Percentiles rank a stretch among this genome's conserved stretches.
These are phyloP conservation scores for Mesaphorura yosii DNA, from an alignment of 1,140 invertebrate species.

Conservation along the genomic window DNA sequence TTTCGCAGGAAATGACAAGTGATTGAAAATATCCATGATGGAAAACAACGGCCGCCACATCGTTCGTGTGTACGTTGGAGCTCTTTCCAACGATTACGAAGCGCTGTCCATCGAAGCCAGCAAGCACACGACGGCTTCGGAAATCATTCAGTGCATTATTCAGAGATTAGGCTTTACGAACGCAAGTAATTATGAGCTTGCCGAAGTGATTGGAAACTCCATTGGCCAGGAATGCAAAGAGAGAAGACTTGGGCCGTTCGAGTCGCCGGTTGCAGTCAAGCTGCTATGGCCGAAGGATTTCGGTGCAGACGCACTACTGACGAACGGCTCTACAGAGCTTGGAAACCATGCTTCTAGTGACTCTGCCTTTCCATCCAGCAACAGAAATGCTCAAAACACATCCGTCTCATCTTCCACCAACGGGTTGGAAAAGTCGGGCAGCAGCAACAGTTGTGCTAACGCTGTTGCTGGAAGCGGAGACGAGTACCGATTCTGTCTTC, in stretches of 20 bases:
- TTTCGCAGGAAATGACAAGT: no score
- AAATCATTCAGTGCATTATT: conserved; percentile 76
- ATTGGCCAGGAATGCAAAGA: conserved; percentile 83
- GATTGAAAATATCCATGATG: conserved; percentile 11
- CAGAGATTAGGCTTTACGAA: conserved; percentile 58
- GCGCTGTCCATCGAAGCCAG: conserved; percentile 74
- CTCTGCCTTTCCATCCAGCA: neutral
- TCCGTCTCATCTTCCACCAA: conserved; percentile 1
- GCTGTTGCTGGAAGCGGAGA: conserved; percentile 27
- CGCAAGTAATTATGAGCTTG: conserved; percentile 67
- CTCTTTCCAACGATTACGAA: conserved; percentile 76
- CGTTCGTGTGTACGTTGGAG: conserved; percentile 77
- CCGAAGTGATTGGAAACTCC: conserved; percentile 74
- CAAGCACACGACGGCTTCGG: conserved; percentile 76
- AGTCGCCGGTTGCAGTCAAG: conserved; percentile 85
- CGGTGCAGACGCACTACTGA: conserved; percentile 17
- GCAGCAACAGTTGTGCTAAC: neutral
- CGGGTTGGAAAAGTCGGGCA: neutral
- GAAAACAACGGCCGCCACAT: conserved; percentile 39
- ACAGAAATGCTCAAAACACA: conserved; percentile 2
- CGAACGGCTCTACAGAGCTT: no score
- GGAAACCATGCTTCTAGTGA: neutral
- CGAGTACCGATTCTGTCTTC: conserved; percentile 60
- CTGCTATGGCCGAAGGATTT: conserved; percentile 72
- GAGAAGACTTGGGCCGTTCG: conserved; percentile 64